Evolutionary conservation across 2,888 invertebrate species (phyloP).

Genomic region (Agrotis exclamationis): DNA sequence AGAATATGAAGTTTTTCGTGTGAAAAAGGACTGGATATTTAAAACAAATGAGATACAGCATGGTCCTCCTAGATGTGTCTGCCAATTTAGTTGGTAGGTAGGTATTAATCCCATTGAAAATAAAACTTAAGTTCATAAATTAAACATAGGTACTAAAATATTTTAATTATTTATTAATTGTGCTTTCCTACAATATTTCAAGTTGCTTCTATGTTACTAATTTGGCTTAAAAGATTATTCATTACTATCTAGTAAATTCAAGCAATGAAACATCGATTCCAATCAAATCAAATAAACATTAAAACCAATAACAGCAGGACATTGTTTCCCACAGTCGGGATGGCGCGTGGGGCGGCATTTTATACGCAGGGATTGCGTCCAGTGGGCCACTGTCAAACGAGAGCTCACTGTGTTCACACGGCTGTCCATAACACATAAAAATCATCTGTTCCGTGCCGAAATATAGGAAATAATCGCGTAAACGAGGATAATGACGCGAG

Average conservation of each 20-base stretch:
- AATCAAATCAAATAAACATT: conserved; percentile 40
- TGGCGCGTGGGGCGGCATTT: conserved; percentile 88
- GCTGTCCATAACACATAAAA: conserved; percentile 77
- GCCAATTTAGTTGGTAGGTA: background rate
- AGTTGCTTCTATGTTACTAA: background rate
- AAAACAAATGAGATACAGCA: too few relatives aligned
- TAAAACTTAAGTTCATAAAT: background rate
- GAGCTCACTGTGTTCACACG: conserved; percentile 87
- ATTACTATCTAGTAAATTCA: background rate
- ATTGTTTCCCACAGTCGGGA: conserved; percentile 83
- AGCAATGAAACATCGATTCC: conserved; percentile 32
- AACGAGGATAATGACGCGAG: conserved; percentile 88
- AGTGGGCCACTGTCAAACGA: conserved; percentile 87
- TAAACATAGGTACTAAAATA: background rate
- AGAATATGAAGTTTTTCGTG: background rate
- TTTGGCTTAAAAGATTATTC: background rate
- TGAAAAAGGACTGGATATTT: background rate
- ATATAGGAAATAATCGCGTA: conserved; percentile 87
- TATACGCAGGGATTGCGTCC: conserved; percentile 87
- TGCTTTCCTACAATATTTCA: background rate
- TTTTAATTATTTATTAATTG: too few relatives aligned
- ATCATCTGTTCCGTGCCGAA: conserved; percentile 82
- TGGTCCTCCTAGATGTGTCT: too few relatives aligned
- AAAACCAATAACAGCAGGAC: conserved; percentile 69
- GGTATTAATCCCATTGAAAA: background rate